Conservation (phyloP, 2,888 invertebrate genomes). For the Trachelus stipa region DNA sequence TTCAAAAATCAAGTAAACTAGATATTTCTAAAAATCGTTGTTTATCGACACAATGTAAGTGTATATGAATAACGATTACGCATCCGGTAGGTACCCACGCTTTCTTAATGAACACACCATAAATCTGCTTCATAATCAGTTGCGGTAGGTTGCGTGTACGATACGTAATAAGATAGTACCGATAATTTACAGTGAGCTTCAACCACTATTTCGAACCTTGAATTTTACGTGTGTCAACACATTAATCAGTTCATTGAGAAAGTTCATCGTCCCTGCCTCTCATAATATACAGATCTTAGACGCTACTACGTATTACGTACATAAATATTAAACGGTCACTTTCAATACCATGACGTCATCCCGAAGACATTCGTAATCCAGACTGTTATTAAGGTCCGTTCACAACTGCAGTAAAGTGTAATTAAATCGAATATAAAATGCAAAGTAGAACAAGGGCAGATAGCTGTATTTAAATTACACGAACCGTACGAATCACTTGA, state of each 20-base stretch:
- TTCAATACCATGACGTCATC: neutral
- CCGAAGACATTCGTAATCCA: neutral
- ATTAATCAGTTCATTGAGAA: constrained; percentile 42
- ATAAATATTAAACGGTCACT: neutral
- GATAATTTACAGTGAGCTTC: constrained; percentile 36
- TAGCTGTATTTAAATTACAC: neutral
- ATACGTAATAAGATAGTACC: constrained; percentile 43
- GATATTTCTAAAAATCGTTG: constrained; percentile 7
- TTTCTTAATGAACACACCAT: constrained; percentile 49
- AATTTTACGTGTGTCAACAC: constrained; percentile 41
- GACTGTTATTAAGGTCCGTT: neutral
- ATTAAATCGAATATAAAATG: neutral
- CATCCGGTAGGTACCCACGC: constrained; percentile 31
- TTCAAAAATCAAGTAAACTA: neutral
- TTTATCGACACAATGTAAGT: constrained; percentile 38
- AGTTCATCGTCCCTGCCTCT: neutral
- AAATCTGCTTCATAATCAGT: constrained; percentile 49
- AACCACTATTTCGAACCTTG: constrained; percentile 34
- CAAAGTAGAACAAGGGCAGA: neutral
- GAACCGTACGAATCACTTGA: neutral
- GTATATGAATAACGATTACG: constrained; percentile 25
- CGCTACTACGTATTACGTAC: neutral
- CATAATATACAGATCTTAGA: neutral
- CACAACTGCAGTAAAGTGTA: neutral
- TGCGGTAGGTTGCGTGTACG: constrained; percentile 42